These are phyloP conservation scores for Silvanus unidentatus DNA, from an alignment of 2,888 invertebrate genomes.

Conservation along the genomic window DNA sequence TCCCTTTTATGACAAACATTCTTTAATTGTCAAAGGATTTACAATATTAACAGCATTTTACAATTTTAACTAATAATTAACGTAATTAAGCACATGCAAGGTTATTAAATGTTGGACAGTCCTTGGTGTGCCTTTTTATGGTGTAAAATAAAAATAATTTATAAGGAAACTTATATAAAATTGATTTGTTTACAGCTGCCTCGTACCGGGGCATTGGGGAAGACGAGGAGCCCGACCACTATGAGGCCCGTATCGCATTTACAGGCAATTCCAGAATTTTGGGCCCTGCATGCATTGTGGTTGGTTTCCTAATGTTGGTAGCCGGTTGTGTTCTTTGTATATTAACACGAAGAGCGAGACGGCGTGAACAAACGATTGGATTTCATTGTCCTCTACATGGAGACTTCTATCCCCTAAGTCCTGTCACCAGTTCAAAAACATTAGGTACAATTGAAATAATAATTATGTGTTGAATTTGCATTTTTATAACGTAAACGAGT, in stretches of 20 bases:
- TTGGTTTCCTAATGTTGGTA: slow-evolving; percentile 66
- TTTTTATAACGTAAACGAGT: too few relatives aligned
- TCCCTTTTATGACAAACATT: too few relatives aligned
- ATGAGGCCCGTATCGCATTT: slow-evolving; percentile 65
- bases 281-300: slow-evolving; percentile 68
- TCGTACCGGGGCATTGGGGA: slow-evolving; percentile 68
- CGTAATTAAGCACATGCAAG: too few relatives aligned
- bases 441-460: slow-evolving; percentile 28
- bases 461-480: too few relatives aligned
- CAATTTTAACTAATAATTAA: too few relatives aligned
- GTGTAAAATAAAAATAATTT: too few relatives aligned
- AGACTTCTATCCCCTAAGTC: slow-evolving; percentile 70
- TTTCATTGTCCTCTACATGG: slow-evolving; percentile 75
- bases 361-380: slow-evolving; percentile 62
- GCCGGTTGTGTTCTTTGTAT: slow-evolving; percentile 61
- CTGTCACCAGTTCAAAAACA: slow-evolving; percentile 50
- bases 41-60: too few relatives aligned
- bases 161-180: too few relatives aligned
- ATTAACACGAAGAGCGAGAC: slow-evolving; percentile 61
- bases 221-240: slow-evolving; percentile 66
- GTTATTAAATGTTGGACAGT: too few relatives aligned
- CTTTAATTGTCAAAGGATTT: too few relatives aligned
- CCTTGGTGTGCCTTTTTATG: too few relatives aligned
- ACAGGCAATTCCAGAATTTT: slow-evolving; percentile 68
- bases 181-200: slow-evolving; percentile 61